Evolutionary conservation across 2,113 vertebrate species (phyloP).

Genomic region (Struthio camelus): DNA sequence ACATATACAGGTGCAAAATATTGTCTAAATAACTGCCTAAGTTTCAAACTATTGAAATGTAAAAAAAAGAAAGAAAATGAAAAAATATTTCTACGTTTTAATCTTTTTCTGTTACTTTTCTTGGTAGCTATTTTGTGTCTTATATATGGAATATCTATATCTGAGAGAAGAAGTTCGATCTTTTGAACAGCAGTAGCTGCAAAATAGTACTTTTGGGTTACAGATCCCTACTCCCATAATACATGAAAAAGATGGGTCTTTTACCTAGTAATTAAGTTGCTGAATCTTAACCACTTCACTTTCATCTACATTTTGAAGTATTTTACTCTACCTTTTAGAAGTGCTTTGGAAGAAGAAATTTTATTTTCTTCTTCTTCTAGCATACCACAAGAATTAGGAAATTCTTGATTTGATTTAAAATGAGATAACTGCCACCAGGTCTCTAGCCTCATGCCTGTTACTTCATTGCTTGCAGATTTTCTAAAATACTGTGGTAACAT

Average conservation of each 20-base stretch:
- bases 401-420: background rate
- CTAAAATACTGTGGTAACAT: background rate
- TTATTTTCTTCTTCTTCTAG: background rate
- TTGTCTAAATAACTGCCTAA: background rate
- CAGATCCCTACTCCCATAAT: background rate
- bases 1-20: background rate
- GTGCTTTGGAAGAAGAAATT: background rate
- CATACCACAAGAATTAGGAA: background rate
- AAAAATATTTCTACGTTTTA: background rate
- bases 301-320: background rate
- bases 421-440: background rate
- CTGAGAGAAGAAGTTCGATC: background rate
- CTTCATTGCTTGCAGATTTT: background rate
- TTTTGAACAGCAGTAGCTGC: background rate
- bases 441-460: background rate
- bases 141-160: background rate
- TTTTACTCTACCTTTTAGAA: background rate
- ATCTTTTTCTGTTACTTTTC: background rate
- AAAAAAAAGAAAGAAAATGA: background rate
- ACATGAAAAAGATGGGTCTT: background rate
- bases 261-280: background rate
- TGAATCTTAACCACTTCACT: background rate
- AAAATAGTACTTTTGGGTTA: background rate
- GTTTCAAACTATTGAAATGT: background rate
- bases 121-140: background rate